Evolutionary conservation across 2,113 vertebrate genomes (phyloP), one percentile per base, ranked within the genome.

Genomic region (Brachypodius melanocephalos): DNA sequence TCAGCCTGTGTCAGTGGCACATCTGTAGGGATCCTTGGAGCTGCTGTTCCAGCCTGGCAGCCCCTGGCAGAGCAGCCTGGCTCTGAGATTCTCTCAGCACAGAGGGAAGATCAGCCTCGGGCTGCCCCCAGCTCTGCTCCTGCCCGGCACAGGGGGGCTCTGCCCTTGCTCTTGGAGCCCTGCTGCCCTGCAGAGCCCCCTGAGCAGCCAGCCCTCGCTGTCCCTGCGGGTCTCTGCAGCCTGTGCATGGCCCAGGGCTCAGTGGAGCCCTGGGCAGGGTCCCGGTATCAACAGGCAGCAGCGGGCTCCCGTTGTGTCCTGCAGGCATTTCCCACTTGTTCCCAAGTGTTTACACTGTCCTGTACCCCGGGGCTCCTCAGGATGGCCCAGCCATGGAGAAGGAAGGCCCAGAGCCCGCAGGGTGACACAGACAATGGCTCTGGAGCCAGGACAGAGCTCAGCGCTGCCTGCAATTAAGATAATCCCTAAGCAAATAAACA

Each of bases 311-410:
- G 28, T 54, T 93, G 89, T 69, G 90, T 76, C 93, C 84, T 58
- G 36, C 29, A 52, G 54, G 29, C 83, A 92, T 87, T 96, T 96
- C 89, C 84, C 87, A 94, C 51, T 79, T 45, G 66, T 85, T 48
- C 51, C 59, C 42, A n/a, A 89, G 51, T 20, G 81, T 74, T 94
- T 48, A 31, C 22, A n/a, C 10, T 36, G 36, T 43, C 58, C 22
- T 8, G 40, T 42, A 51, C 26, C 38, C 87, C 16, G 2, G 14
- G 66, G 68, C 75, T 69, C 54, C 43, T 46, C 85, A 93, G 89
- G 71, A 88, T 58, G 61, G 32, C 46, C 78, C 19, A 34, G 68
- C 42, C 51, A 46, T 4, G 31, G 36, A 43, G 66, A 58, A 0
- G 80, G 81, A 95, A 95, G 62, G 19, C 61, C 59, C 71, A 8